Conservation (phyloP, 2,113 vertebrate genomes). For the Perccottus glenii region DNA sequence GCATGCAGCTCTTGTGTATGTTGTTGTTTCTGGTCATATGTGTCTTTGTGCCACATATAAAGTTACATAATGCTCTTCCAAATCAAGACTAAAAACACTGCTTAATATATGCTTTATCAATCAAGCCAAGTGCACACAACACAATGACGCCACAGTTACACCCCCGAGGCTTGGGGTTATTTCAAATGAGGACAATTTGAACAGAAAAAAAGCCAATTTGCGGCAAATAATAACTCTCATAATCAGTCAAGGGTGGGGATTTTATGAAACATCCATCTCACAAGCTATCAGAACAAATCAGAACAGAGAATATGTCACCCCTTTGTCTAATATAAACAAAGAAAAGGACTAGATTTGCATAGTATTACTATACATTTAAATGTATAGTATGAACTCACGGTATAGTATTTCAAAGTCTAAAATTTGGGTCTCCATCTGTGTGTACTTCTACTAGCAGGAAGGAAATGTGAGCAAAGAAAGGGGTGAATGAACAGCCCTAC, state of each 20-base stretch:
- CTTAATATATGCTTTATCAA: slow-evolving; percentile 37
- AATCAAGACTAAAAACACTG: slow-evolving; percentile 32
- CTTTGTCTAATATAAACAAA: not conserved
- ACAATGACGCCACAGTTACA: not conserved
- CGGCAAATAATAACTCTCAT: slow-evolving; percentile 2
- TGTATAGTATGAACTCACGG: not conserved
- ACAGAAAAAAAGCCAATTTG: slow-evolving; percentile 22
- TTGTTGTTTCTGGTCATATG: slow-evolving; percentile 10
- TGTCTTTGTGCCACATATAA: slow-evolving; percentile 14
- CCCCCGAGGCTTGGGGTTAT: slow-evolving; percentile 12
- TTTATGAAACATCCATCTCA: slow-evolving; percentile 30
- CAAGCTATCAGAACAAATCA: slow-evolving; percentile 21
- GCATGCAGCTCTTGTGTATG: slow-evolving; percentile 4
- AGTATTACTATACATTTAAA: too few species aligned
- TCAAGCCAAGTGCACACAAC: slow-evolving; percentile 1
- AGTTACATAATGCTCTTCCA: slow-evolving; percentile 49
- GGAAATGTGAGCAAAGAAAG: slow-evolving; percentile 18
- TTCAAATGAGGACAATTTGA: slow-evolving; percentile 21
- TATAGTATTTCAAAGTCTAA: slow-evolving; percentile 1
- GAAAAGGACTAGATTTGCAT: slow-evolving; percentile 6
- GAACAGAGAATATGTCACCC: slow-evolving; percentile 11
- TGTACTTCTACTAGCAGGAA: slow-evolving; percentile 14
- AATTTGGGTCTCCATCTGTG: slow-evolving; percentile 40
- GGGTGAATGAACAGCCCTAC: slow-evolving; percentile 58
- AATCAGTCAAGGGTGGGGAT: slow-evolving; percentile 20